Conservation (phyloP, 2,888 invertebrate species). For the Mamestra brassicae region DNA sequence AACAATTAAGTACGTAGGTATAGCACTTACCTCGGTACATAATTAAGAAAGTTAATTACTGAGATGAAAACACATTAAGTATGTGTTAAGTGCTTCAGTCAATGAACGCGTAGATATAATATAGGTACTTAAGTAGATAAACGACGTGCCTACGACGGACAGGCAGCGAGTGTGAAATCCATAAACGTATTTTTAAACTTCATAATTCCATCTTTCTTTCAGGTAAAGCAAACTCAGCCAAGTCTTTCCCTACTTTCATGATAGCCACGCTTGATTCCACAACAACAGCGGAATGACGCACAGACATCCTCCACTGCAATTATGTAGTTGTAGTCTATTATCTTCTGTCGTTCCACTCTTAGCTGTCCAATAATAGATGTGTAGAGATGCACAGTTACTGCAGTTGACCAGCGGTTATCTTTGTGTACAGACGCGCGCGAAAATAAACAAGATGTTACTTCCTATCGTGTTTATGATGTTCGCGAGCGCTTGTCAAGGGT, state of each 20-base stretch:
- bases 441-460: slow-evolving; percentile 48
- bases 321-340: slow-evolving; percentile 36
- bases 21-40: background rate
- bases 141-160: background rate
- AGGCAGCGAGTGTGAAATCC: background rate
- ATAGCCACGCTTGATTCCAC: slow-evolving; percentile 3
- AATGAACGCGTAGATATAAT: background rate
- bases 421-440: slow-evolving; percentile 49
- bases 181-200: background rate
- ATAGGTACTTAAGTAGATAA: background rate
- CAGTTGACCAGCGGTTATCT: slow-evolving; percentile 51
- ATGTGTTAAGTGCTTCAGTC: background rate
- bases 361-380: slow-evolving; percentile 50
- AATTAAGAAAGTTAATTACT: background rate
- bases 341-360: slow-evolving; percentile 35
- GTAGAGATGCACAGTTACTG: slow-evolving; percentile 37
- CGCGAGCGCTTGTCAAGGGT: slow-evolving; percentile 62
- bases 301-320: slow-evolving; percentile 16
- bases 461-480: slow-evolving; percentile 56
- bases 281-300: slow-evolving; percentile 12
- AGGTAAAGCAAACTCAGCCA: background rate
- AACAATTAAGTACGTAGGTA: no score
- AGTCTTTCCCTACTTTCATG: background rate
- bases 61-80: background rate
- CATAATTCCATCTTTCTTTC: background rate